Evolutionary conservation across 2,797 vertebrate species (phyloP).

Genomic region (Amniataba percoides): DNA sequence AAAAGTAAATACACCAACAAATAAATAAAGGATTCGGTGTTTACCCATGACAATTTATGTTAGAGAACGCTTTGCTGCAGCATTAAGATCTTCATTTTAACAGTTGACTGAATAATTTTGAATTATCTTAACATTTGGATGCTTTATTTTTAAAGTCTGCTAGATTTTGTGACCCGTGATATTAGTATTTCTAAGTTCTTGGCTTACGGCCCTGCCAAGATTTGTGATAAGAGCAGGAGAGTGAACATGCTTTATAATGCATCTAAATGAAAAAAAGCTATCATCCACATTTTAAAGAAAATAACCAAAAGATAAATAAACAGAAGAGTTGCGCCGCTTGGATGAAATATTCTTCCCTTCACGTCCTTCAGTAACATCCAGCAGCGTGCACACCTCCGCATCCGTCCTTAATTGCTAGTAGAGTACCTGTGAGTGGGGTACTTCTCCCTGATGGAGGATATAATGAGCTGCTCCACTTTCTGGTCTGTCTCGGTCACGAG

Average conservation of each 20-base stretch:
- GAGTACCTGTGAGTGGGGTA: constrained; percentile 93
- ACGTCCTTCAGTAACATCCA: not conserved
- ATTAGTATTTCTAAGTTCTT: not conserved
- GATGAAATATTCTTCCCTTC: not conserved
- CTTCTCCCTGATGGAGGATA: constrained; percentile 91
- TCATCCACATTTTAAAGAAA: not conserved
- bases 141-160: not conserved
- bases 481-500: constrained; percentile 96
- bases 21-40: not conserved
- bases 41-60: not conserved
- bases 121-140: not conserved
- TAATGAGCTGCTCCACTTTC: constrained; percentile 93
- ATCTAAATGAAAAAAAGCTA: not conserved
- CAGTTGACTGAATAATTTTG: not conserved
- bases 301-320: too few relatives aligned
- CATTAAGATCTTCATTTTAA: not conserved
- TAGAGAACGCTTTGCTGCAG: not conserved
- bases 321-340: too few relatives aligned
- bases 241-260: not conserved
- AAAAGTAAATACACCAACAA: not conserved
- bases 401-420: not conserved
- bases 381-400: not conserved
- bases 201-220: not conserved
- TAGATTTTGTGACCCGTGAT: not conserved
- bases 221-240: not conserved